phyloP scores from a whole-genome alignment of 2,113 vertebrate species.

The Triplophysa tibetana region DNA sequence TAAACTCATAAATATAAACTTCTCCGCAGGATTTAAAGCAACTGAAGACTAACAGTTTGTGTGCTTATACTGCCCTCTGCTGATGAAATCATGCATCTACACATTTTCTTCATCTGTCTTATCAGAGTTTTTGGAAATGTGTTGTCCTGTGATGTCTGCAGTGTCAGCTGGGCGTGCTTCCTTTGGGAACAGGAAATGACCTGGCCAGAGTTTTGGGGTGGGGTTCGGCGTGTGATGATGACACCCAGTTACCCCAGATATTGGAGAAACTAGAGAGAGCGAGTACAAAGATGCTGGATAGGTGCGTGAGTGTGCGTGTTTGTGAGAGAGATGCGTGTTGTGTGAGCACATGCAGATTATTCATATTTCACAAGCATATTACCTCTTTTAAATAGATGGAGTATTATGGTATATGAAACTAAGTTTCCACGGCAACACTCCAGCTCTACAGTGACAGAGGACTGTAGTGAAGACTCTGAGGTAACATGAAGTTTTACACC shows the following conservation, averaged over 20 bases:
- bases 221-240: constrained; percentile 95
- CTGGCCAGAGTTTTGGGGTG: constrained; percentile 93
- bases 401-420: constrained; percentile 97
- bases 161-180: constrained; percentile 95
- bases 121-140: background rate
- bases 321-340: background rate
- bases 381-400: constrained; percentile 80
- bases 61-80: constrained; percentile 34
- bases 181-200: constrained; percentile 94
- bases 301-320: constrained; percentile 65
- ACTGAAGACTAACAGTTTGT: background rate
- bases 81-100: background rate
- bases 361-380: background rate
- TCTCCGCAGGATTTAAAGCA: no score
- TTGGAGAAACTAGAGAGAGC: constrained; percentile 96
- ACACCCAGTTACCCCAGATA: constrained; percentile 93
- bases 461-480: constrained; percentile 92
- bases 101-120: background rate
- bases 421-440: constrained; percentile 88
- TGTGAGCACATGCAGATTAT: no score
- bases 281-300: constrained; percentile 97
- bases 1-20: no score
- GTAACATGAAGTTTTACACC: constrained; percentile 64
- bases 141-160: constrained; percentile 54
- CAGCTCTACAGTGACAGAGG: constrained; percentile 80